phyloP scores from a whole-genome alignment of 2,113 vertebrate genomes.

The Chinchilla lanigera region DNA sequence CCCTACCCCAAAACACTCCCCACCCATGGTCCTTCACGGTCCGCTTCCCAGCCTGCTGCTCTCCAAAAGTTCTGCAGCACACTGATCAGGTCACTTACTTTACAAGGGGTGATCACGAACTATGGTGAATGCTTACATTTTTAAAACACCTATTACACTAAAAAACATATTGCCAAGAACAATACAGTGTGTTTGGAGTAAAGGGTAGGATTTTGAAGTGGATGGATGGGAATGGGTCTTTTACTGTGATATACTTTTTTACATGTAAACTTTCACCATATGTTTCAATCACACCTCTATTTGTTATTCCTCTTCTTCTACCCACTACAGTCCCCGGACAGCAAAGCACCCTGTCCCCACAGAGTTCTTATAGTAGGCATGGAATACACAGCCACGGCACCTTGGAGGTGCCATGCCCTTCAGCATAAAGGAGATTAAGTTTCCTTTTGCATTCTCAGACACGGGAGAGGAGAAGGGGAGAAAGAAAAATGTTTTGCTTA shows the following conservation, averaged over 20 bases:
- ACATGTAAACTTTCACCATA: neutral
- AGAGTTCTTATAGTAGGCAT: accelerated
- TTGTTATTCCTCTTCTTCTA: neutral
- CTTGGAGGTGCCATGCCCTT: neutral
- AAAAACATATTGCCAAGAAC: neutral
- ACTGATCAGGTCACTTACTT: neutral
- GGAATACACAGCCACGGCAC: neutral
- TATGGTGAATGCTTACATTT: neutral
- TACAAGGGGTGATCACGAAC: neutral
- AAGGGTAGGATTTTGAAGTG: neutral
- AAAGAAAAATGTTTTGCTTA: neutral
- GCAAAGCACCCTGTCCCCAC: neutral
- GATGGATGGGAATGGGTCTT: neutral
- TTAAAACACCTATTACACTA: neutral
- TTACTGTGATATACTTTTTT: neutral
- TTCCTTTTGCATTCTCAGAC: neutral
- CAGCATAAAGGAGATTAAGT: neutral
- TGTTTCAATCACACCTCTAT: neutral
- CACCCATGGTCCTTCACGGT: neutral
- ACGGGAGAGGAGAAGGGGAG: neutral
- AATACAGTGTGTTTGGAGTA: neutral
- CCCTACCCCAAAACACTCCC: too few relatives aligned
- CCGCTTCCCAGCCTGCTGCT: neutral
- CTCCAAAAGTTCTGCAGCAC: neutral
- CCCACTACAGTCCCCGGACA: neutral